Evolutionary conservation across 2,797 vertebrate species (phyloP), one percentile per base, ranked within the genome.

Genomic region (Leuciscus waleckii): DNA sequence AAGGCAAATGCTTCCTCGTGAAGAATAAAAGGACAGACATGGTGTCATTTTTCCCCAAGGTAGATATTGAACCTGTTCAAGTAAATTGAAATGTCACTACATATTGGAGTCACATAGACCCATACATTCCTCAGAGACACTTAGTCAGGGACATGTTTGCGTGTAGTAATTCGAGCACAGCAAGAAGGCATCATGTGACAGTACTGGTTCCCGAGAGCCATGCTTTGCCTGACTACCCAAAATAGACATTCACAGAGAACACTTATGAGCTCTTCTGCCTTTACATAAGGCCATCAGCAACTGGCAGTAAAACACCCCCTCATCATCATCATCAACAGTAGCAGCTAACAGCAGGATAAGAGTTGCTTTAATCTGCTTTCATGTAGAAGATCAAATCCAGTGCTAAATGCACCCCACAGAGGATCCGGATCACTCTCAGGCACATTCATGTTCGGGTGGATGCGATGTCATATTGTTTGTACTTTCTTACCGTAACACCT

Each of bases 401-500:
- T 9, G 14, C 29, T 49, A 41, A 65, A 69, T 17, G 35, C n/a
- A 58, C 9, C 32, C 35, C 23, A 56, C 23, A 82, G 37, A 73
- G 54, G 35, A 21, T 29, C 32, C 8, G 2, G 49, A 21, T 58
- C 23, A 32, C 43, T 14, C 10, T 67, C 11, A 29, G 5, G 23
- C 39, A 29, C 35, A 41, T 9, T 79, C 17, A 39, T n/a, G 16
- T 39, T 70, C 5, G 56, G 23, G 23, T 37, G 67, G 49, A 71
- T 41, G n/a, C 9, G 4, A 26, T 2, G 9, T 49, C 17, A 8
- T 32, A 75, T 11, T 73, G 65, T 35, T 54, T 58, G 54, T 61
- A n/a, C 23, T 81, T 23, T 3, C 9, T 71, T 94, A 99, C 98
- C 97, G 95, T 75, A 99, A 93, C 89, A 99, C 96, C 87, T 97